Percentiles rank a stretch among this genome's conserved stretches.
Conservation (phyloP, 2,888 invertebrate genomes). For the Gymnoscelis rufifasciata region DNA sequence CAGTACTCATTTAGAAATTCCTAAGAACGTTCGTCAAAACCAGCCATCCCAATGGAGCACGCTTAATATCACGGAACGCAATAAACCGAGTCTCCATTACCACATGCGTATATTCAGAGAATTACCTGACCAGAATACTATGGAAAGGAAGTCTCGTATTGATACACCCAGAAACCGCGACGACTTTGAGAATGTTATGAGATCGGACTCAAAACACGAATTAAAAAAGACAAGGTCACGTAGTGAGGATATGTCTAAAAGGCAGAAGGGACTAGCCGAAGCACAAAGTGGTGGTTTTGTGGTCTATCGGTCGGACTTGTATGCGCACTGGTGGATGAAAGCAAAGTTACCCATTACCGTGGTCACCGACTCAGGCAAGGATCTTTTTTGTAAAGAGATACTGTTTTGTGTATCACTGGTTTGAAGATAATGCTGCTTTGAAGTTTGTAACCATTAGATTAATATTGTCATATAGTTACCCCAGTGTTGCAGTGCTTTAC, state of each 20-base stretch:
- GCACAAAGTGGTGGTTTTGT: slow-evolving; percentile 69
- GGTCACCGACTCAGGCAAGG: slow-evolving; percentile 80
- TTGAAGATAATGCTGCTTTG: slow-evolving; percentile 75
- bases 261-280: slow-evolving; percentile 63
- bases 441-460: slow-evolving; percentile 76
- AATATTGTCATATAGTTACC: slow-evolving; percentile 70
- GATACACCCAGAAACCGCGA: slow-evolving; percentile 60
- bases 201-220: slow-evolving; percentile 37
- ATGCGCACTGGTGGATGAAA: slow-evolving; percentile 96
- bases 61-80: slow-evolving; percentile 66
- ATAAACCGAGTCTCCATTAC: slow-evolving; percentile 72
- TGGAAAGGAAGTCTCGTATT: slow-evolving; percentile 51
- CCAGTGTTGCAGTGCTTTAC: slow-evolving; percentile 79
- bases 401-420: slow-evolving; percentile 77
- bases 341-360: slow-evolving; percentile 86
- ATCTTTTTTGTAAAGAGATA: slow-evolving; percentile 78
- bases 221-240: slow-evolving; percentile 63
- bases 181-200: slow-evolving; percentile 46
- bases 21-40: slow-evolving; percentile 68
- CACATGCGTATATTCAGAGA: slow-evolving; percentile 75
- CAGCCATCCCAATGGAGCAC: slow-evolving; percentile 71
- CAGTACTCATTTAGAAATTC: slow-evolving; percentile 66
- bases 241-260: slow-evolving; percentile 70
- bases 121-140: slow-evolving; percentile 41
- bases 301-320: slow-evolving; percentile 89